These are phyloP conservation scores for Leptothorax acervorum DNA, from an alignment of 2,888 invertebrate species.

Conservation along the genomic window DNA sequence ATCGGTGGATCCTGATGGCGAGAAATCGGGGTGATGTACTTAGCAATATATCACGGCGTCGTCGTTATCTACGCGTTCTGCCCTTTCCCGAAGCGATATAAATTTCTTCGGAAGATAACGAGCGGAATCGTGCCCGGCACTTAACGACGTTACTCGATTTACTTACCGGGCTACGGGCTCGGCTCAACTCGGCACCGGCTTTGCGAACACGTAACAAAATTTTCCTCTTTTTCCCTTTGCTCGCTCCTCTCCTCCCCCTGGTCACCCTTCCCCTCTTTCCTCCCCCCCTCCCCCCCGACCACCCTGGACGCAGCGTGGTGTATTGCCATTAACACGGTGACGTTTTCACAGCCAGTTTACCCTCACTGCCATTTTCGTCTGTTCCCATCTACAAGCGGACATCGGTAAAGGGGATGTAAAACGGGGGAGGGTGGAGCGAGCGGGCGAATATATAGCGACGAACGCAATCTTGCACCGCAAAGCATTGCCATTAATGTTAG, in stretches of 20 bases:
- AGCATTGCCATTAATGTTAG: conserved; percentile 37
- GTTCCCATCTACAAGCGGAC: conserved; percentile 28
- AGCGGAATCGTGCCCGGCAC: conserved; percentile 36
- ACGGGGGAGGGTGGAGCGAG: neutral
- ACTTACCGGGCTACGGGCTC: conserved; percentile 14
- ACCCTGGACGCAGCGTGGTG: conserved; percentile 23
- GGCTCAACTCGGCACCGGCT: neutral
- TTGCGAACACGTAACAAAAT: conserved; percentile 38
- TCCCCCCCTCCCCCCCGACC: too few relatives aligned
- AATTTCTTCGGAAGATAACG: conserved; percentile 33
- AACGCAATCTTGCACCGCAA: conserved; percentile 23
- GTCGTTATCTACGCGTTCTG: neutral
- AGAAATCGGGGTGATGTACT: neutral
- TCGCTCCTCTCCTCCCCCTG: neutral
- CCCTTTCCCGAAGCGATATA: conserved; percentile 6
- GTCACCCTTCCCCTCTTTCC: too few relatives aligned
- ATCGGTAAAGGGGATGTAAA: neutral
- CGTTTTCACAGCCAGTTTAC: conserved; percentile 55
- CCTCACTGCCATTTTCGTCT: conserved; percentile 39
- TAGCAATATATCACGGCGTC: neutral
- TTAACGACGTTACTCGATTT: conserved; percentile 44
- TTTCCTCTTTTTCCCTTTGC: conserved; percentile 39
- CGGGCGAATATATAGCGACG: neutral
- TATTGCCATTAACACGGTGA: conserved; percentile 53
- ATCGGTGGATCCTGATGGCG: neutral